phyloP scores from a whole-genome alignment of 92 coral and sea anemone genomes.

The Epizoanthus stellaris region DNA sequence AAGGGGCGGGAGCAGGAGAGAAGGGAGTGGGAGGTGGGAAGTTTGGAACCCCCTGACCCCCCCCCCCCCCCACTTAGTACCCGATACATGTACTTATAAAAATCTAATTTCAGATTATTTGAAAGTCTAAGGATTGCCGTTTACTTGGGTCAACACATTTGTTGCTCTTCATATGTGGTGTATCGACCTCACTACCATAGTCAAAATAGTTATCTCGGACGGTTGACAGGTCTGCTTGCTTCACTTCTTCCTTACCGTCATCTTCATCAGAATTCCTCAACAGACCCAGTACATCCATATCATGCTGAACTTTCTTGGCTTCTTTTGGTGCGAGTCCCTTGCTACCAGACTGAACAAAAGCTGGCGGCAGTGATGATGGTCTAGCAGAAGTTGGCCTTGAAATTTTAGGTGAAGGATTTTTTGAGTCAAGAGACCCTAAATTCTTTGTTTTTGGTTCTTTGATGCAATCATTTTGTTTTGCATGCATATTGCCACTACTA shows the following conservation, averaged over 20 bases:
- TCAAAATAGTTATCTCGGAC: conserved; percentile 89
- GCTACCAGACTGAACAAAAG: conserved; percentile 17
- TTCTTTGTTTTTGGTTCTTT: background rate
- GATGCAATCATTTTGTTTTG: background rate
- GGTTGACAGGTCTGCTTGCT: conserved; percentile 48
- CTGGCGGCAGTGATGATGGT: conserved; percentile 24
- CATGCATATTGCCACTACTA: conserved; percentile 16
- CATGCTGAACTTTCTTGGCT: conserved; percentile 57
- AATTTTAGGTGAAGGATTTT: conserved; percentile 36
- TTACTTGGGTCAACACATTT: conserved; percentile 21
- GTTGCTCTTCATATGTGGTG: conserved; percentile 8
- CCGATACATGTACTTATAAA: too few relatives aligned
- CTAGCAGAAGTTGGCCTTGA: conserved; percentile 35
- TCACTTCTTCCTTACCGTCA: background rate
- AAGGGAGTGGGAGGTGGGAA: too few relatives aligned
- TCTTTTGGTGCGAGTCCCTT: conserved; percentile 50
- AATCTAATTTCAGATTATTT: background rate
- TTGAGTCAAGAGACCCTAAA: conserved; percentile 12
- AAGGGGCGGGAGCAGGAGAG: too few relatives aligned
- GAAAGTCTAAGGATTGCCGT: conserved; percentile 32
- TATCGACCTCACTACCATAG: conserved; percentile 86
- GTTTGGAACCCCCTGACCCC: too few relatives aligned
- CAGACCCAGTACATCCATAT: conserved; percentile 72
- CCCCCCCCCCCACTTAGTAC: too few relatives aligned
- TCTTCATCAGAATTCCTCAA: conserved; percentile 32